Percentiles rank a stretch among this genome's conserved stretches.
phyloP scores from a whole-genome alignment of 2,797 vertebrate species.

The Anas flavirostris region DNA sequence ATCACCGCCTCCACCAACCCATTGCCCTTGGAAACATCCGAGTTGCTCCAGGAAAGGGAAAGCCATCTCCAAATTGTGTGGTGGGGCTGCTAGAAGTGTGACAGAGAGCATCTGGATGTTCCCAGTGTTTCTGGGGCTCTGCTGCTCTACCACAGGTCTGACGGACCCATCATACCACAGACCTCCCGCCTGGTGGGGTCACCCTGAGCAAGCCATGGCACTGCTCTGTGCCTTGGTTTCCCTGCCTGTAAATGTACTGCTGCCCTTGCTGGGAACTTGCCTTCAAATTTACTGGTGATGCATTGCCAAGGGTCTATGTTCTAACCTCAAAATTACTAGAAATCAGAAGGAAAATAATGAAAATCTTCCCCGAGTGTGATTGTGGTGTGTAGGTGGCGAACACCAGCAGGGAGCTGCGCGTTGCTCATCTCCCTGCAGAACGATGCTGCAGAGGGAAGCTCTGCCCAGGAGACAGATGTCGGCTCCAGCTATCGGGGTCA shows the following conservation, averaged over 20 bases:
- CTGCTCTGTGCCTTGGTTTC: slow-evolving; percentile 3
- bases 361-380: neutral
- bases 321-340: neutral
- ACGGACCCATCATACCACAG: accelerated
- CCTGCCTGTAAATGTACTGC: neutral
- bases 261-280: neutral
- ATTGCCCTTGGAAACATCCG: neutral
- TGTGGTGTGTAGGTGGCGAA: neutral
- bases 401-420: neutral
- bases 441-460: accelerated
- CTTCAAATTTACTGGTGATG: neutral
- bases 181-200: neutral
- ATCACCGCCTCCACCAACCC: neutral
- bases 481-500: neutral
- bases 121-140: neutral
- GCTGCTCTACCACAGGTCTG: neutral
- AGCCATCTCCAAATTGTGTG: neutral
- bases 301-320: too few species aligned
- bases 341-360: neutral
- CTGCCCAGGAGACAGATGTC: slow-evolving; percentile 14
- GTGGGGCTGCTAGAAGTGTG: neutral
- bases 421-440: neutral
- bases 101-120: neutral
- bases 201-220: accelerated
- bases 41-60: neutral